Evolutionary conservation across 2,888 invertebrate species (phyloP), one percentile per base, ranked within the genome.

Genomic region (Eilema caniola): DNA sequence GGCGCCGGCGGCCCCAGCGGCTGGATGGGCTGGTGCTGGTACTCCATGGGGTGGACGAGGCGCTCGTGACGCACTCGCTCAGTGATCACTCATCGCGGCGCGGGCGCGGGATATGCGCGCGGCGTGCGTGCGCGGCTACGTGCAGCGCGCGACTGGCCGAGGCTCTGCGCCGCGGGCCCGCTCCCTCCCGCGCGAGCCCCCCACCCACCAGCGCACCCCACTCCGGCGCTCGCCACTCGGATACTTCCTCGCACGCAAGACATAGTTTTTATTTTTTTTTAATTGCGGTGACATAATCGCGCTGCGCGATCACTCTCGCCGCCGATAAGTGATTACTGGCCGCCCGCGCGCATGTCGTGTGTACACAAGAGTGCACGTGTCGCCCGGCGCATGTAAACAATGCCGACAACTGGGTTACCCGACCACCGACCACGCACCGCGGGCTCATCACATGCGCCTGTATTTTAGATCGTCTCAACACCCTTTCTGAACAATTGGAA

Each of bases 1-100:
- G 96, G 96, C 91, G 96, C 96, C 80, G 96, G 96, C 77, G 93
- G 93, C 95, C 96, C 90, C 82, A 97, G 96, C 85, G 96, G 96
- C 90, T 95, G 96, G 70, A 92, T 87, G 67, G 91, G 91, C 83
- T 92, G 91, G 87, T 93, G 95, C 88, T 93, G 95, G 89, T 94
- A 95, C 90, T 95, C 95, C 95, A 95, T 95, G 85, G 84, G 80
- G 81, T 83, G 83, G 85, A 83, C 86, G 86, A 85, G 86, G 86
- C 88, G 87, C 85, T 85, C 88, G 83, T 80, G 86, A 84, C 85
- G 88, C 89, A 80, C 88, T 88, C 88, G 87, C 87, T 90, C 90
- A 90, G 87, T 89, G 90, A 82, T 87, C 91, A 90, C 92, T 89
- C 93, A 93, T 93, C 92, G 93, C 93, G 93, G 87, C 87, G 87